phyloP scores from a whole-genome alignment of 2,113 vertebrate species.

The Ia io region DNA sequence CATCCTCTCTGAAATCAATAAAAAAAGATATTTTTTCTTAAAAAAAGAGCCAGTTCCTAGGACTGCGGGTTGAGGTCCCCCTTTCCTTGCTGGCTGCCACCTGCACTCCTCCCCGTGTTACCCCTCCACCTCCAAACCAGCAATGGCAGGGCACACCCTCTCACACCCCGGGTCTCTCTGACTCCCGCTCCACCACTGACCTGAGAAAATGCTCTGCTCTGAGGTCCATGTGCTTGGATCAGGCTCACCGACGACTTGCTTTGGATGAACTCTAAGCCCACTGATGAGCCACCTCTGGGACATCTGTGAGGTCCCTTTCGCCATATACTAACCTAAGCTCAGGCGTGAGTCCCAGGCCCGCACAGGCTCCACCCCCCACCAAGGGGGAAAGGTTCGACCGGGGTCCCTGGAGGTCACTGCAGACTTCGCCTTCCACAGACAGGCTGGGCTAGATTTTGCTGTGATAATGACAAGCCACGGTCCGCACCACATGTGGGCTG shows the following conservation, averaged over 20 bases:
- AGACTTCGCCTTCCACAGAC: background rate
- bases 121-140: background rate
- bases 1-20: too few relatives aligned
- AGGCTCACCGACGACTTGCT: background rate
- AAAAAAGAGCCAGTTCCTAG: background rate
- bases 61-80: background rate
- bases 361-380: background rate
- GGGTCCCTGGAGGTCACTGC: accelerated
- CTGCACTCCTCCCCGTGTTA: accelerated
- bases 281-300: background rate
- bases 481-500: background rate
- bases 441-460: background rate
- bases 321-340: background rate
- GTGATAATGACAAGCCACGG: background rate
- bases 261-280: background rate
- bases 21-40: too few relatives aligned
- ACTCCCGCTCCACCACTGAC: background rate
- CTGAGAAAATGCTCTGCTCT: background rate
- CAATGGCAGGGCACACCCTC: background rate
- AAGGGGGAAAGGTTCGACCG: accelerated
- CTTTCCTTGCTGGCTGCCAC: background rate
- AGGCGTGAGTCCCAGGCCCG: accelerated
- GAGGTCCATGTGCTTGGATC: background rate
- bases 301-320: background rate
- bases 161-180: background rate